Percentiles rank a stretch among this genome's conserved stretches.
phyloP scores from a whole-genome alignment of 2,113 vertebrate genomes.

The Verasper variegatus region DNA sequence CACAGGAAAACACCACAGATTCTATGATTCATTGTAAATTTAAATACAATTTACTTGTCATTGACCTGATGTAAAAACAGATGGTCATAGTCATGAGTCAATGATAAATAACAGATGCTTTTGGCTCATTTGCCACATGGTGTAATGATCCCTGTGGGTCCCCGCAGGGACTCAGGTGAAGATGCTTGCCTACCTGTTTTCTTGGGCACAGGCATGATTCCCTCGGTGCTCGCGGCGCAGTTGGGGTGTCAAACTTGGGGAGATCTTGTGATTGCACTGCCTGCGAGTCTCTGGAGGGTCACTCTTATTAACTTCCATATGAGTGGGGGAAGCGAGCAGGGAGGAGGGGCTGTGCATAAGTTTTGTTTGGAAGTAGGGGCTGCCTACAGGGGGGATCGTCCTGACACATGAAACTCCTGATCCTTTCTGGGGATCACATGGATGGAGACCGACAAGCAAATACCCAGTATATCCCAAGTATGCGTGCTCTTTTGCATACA shows the following conservation, averaged over 20 bases:
- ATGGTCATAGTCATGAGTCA: background rate
- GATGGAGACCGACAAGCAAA: constrained; percentile 36
- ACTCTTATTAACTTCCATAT: constrained; percentile 76
- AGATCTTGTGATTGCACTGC: constrained; percentile 24
- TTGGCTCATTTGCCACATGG: background rate
- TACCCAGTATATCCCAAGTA: constrained; percentile 45
- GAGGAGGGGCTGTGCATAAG: constrained; percentile 5
- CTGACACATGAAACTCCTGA: constrained; percentile 67
- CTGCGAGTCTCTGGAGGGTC: constrained; percentile 16
- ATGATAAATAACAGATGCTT: background rate
- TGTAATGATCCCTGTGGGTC: background rate
- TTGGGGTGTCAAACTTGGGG: constrained; percentile 35
- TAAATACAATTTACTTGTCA: background rate
- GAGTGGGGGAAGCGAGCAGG: background rate
- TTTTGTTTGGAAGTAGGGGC: constrained; percentile 48
- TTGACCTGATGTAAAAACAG: background rate
- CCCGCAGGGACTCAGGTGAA: background rate
- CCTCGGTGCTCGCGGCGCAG: constrained; percentile 16
- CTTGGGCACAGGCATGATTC: constrained; percentile 72
- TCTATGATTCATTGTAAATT: background rate
- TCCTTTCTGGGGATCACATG: constrained; percentile 52
- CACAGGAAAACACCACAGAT: background rate
- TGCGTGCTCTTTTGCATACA: constrained; percentile 41
- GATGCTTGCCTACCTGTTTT: constrained; percentile 74
- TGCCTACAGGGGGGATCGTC: constrained; percentile 27